These are phyloP conservation scores for Aythya fuligula DNA, from an alignment of 2,797 vertebrate species.

Conservation along the genomic window DNA sequence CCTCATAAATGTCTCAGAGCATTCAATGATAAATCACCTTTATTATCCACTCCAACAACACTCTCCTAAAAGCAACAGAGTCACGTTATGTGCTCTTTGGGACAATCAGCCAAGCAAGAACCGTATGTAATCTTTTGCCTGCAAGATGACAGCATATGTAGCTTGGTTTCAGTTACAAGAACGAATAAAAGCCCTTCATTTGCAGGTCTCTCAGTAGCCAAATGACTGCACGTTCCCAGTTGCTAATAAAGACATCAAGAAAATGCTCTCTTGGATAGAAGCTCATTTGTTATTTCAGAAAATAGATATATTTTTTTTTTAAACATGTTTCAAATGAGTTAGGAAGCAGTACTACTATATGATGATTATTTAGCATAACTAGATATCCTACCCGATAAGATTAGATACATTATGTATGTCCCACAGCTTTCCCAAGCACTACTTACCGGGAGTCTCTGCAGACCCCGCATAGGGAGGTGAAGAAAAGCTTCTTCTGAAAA, in stretches of 20 bases:
- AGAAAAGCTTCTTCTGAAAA: conserved; percentile 72
- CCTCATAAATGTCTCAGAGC: background rate
- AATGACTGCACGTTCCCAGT: background rate
- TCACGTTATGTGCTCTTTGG: conserved; percentile 23
- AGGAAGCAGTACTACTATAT: background rate
- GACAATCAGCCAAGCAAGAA: conserved; percentile 46
- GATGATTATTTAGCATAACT: background rate
- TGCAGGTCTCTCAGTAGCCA: background rate
- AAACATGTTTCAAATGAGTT: background rate
- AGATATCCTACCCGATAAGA: background rate
- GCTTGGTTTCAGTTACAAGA: background rate
- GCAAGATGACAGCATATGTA: background rate
- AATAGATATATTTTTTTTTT: background rate
- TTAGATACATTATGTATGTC: no score
- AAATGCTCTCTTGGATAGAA: background rate
- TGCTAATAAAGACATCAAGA: background rate
- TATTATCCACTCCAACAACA: background rate
- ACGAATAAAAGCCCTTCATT: conserved; percentile 51
- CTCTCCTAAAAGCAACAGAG: conserved; percentile 23
- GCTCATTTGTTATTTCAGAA: background rate
- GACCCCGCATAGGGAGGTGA: conserved; percentile 60
- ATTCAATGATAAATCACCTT: conserved; percentile 6
- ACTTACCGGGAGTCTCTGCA: conserved; percentile 59
- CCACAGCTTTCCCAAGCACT: background rate
- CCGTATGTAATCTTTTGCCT: background rate